Evolutionary conservation across 1,140 invertebrate genomes (phyloP), one percentile per base, ranked within the genome.

Genomic region (Polypedilum pembai): DNA sequence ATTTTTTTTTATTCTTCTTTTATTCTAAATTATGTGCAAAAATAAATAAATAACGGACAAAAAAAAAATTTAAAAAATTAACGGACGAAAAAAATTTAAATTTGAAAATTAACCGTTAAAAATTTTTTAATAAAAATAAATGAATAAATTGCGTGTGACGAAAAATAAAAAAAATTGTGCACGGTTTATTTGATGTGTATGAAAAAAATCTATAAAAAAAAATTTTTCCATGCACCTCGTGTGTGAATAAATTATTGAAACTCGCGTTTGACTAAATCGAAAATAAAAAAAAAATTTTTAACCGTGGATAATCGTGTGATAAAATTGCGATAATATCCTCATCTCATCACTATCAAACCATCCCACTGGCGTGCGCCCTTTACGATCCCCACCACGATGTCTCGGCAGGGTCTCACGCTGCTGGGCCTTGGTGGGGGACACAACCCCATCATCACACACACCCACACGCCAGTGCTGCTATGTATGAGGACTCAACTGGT

Each of bases 371-470:
- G 80, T 82, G 81, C 79, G 81, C 81, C 80, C 79, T 82, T 76
- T 82, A 82, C 81, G 81, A 82, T 81, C 81, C 81, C 81, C 81
- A 69, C 65, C 65, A 82, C 81, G 80, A 82, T 82, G 81, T 82
- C 81, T 80, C 81, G 81, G 81, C 81, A 82, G 81, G 80, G 81
- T 82, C 81, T 79, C 81, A 82, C 81, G 80, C 81, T 82, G 81
- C 81, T 81, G 81, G 81, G 81, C 79, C 81, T 78, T 82, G 81
- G 81, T 82, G 81, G 81, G 81, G 81, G 81, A 77, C 78, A 75
- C 81, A 82, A 40, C 74, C 73, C 21, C 78, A 79, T 76, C 78
- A 79, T 76, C 78, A 78, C 74, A 76, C 78, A 76, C 77, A 76
- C 74, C 76, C 74, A 73, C 77, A 78, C 75, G 65, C 65, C 41